phyloP scores from a whole-genome alignment of 2,888 invertebrate genomes.

The Euproctis similis region DNA sequence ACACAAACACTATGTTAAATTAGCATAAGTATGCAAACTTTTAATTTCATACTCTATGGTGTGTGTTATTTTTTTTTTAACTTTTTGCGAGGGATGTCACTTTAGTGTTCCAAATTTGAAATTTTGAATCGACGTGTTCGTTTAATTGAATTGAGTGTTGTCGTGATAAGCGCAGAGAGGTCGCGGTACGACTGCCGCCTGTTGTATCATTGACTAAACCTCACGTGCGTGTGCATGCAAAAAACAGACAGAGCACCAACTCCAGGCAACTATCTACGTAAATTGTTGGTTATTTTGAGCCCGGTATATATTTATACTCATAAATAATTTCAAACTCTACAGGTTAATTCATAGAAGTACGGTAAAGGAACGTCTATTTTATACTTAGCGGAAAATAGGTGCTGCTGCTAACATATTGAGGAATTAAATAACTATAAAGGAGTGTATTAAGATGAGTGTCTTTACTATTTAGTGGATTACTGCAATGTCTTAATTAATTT shows the following conservation, averaged over 20 bases:
- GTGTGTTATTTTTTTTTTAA: slow-evolving; percentile 4
- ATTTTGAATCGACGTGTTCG: slow-evolving; percentile 42
- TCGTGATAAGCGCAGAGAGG: slow-evolving; percentile 65
- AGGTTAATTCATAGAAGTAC: slow-evolving; percentile 8
- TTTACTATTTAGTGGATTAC: no score
- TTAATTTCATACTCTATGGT: slow-evolving; percentile 5
- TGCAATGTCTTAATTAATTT: no score
- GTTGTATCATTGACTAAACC: slow-evolving; percentile 56
- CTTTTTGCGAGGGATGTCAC: slow-evolving; percentile 5
- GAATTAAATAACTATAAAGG: no score
- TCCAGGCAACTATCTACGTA: slow-evolving; percentile 36
- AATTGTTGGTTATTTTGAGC: slow-evolving; percentile 21
- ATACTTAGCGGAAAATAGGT: slow-evolving; percentile 1
- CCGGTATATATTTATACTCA: slow-evolving; percentile 18
- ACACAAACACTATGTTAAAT: slow-evolving; percentile 37
- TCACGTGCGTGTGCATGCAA: slow-evolving; percentile 68
- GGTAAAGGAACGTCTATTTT: slow-evolving; percentile 2
- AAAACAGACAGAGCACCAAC: slow-evolving; percentile 36
- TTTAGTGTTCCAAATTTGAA: slow-evolving; percentile 29
- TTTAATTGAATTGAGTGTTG: slow-evolving; percentile 48
- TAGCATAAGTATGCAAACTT: slow-evolving; percentile 33
- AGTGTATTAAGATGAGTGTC: no score
- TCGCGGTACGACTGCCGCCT: slow-evolving; percentile 59
- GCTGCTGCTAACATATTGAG: background rate
- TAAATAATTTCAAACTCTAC: slow-evolving; percentile 18